Percentiles rank a stretch among this genome's conserved stretches.
Evolutionary conservation across 2,888 invertebrate genomes (phyloP).

Genomic region (Venusia cambrica): DNA sequence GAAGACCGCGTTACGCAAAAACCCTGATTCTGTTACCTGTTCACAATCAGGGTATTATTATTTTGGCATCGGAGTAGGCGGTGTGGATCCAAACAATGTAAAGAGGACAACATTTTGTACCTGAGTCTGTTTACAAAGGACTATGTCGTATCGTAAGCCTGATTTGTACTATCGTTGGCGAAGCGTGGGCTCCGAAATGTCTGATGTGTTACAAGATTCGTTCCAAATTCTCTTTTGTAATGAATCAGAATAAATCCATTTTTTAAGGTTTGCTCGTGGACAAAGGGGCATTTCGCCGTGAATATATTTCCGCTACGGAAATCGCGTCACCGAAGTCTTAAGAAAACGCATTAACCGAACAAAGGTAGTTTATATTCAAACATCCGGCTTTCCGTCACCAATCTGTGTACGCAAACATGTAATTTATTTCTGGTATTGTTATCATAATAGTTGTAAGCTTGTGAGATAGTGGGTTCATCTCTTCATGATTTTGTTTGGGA

Average conservation of each 20-base stretch:
- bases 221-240: constrained; percentile 42
- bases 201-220: constrained; percentile 53
- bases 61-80: constrained; percentile 67
- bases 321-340: constrained; percentile 51
- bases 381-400: constrained; percentile 65
- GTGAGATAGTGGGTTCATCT: constrained; percentile 21
- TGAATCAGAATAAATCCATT: constrained; percentile 51
- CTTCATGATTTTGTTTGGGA: constrained; percentile 24
- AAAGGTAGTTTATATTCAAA: constrained; percentile 67
- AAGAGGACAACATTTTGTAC: constrained; percentile 62
- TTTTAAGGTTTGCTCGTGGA: constrained; percentile 40
- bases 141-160: constrained; percentile 40
- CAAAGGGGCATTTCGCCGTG: constrained; percentile 51
- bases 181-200: constrained; percentile 60
- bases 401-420: constrained; percentile 21
- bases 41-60: constrained; percentile 51
- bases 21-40: constrained; percentile 65
- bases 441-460: constrained; percentile 22
- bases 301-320: constrained; percentile 60
- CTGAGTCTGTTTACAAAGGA: constrained; percentile 72
- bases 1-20: constrained; percentile 70
- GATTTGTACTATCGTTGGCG: constrained; percentile 27
- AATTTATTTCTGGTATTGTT: constrained; percentile 28
- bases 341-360: constrained; percentile 55
- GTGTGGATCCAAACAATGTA: constrained; percentile 57